Base-by-base conservation (phyloP, 2,113 vertebrate genomes). In the Pimephales promelas region DNA sequence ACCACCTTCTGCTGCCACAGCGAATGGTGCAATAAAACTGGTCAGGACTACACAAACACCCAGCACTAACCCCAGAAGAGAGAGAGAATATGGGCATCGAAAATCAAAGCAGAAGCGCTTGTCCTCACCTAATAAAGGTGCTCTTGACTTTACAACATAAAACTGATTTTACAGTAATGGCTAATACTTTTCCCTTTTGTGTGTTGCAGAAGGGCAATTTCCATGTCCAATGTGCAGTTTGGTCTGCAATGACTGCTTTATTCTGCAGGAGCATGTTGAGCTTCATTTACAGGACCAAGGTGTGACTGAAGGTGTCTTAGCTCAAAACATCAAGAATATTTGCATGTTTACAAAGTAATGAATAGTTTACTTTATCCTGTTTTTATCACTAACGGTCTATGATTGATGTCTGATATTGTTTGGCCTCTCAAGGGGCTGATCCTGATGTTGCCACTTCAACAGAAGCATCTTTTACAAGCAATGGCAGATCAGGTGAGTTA, bases 181-280 rank as follows among this genome's bases (percentile, higher is more conserved):
- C 13, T 9, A 47, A 18, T 64, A 22, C 22, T 20, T 34, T 26
- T 64, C 8, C 62, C 26, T 89, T 89, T 20, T 86, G 10, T 89
- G 47, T 84, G 5, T 88, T 83, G 0, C 85, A 94, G 93, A 93
- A 36, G 87, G 88, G 34, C 80, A 88, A 0, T 95, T 95, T 85
- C 89, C 95, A n/a, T 99, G 97, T 84, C 97, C 97, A 14, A 90
- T 99, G 91, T 98, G 97, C 88, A 84, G 89, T 10, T 93, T 97
- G 79, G 90, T 94, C 34, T 98, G 88, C 86, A 89, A 75, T 73
- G 90, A 91, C 80, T 22, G 74, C 13, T 81, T 83, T 26, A 45
- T 91, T 68, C 88, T 94, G 59, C 93, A 94, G 79, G 92, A 94
- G 34, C 93, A 95, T 22, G 93, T 94, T 1, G 93, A 94, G 87